Conservation (phyloP, 2,113 vertebrate genomes). For the Silurus asotus region DNA sequence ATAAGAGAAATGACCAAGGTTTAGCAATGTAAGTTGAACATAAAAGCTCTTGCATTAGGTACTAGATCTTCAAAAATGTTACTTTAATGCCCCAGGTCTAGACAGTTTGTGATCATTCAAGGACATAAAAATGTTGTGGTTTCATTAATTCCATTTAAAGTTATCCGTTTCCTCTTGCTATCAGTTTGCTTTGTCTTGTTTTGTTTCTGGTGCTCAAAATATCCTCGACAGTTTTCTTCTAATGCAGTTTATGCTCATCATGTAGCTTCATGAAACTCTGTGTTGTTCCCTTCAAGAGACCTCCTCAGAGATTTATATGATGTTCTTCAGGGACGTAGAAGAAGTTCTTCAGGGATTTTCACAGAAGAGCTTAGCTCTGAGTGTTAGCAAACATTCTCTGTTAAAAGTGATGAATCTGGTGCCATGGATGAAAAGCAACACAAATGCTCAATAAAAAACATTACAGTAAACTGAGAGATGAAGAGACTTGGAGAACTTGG, state of each 20-base stretch:
- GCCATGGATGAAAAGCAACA: background rate
- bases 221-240: background rate
- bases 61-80: background rate
- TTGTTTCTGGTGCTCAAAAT: background rate
- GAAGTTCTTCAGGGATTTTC: background rate
- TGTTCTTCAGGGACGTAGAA: background rate
- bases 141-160: background rate
- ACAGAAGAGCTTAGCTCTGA: background rate
- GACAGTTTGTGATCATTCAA: background rate
- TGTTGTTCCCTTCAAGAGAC: background rate
- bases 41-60: too few relatives aligned
- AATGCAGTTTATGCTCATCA: background rate
- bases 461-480: background rate
- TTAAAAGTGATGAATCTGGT: background rate
- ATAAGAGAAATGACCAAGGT: too few relatives aligned
- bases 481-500: background rate
- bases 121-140: background rate
- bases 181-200: background rate
- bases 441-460: background rate
- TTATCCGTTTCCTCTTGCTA: too few relatives aligned
- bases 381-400: background rate
- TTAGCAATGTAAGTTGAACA: too few relatives aligned
- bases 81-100: background rate
- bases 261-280: background rate
- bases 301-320: background rate